These are phyloP conservation scores for Zootoca vivipara DNA, from an alignment of 2,113 vertebrate genomes.

Conservation along the genomic window DNA sequence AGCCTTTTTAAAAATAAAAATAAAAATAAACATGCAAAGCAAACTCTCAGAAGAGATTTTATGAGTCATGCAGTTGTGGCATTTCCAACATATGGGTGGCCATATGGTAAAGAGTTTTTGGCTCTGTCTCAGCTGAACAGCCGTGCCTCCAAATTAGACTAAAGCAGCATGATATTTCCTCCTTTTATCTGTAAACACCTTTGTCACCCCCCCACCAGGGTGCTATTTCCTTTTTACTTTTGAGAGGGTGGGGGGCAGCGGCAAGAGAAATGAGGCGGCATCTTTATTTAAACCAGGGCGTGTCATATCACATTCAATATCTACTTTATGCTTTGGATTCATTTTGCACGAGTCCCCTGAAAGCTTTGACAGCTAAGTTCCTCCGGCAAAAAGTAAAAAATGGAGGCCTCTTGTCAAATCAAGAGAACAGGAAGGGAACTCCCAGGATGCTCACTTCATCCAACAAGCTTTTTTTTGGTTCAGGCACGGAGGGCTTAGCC, in stretches of 20 bases:
- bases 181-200: slow-evolving; percentile 6
- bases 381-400: background rate
- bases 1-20: background rate
- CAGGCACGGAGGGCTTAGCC: background rate
- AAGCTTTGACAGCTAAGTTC: background rate
- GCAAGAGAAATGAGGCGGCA: too few relatives aligned
- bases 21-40: background rate
- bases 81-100: background rate
- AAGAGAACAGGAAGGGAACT: background rate
- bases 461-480: background rate
- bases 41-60: background rate
- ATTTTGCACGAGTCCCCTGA: background rate
- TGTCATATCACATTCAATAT: background rate
- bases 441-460: background rate
- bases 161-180: background rate
- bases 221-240: background rate
- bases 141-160: background rate
- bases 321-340: background rate
- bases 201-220: background rate
- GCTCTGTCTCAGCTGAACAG: background rate
- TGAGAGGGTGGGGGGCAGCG: background rate
- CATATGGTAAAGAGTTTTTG: slow-evolving; percentile 13
- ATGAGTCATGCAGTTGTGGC: background rate
- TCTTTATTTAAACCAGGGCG: background rate
- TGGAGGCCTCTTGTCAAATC: background rate